phyloP scores from a whole-genome alignment of 1,140 invertebrate genomes.

The Gryllus bimaculatus region DNA sequence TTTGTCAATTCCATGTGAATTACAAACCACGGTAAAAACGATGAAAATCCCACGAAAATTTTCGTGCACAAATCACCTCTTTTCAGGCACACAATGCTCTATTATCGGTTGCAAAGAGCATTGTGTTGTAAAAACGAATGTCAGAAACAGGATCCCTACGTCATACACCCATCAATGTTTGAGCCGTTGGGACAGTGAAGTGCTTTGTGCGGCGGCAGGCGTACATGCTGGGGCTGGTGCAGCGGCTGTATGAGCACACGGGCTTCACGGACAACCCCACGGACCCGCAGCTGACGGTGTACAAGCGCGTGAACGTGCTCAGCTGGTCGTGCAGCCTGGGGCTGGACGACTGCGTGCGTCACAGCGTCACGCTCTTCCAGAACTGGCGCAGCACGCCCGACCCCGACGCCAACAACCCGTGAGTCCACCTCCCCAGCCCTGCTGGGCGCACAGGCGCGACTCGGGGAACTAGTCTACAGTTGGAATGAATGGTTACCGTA shows the following conservation, averaged over 20 bases:
- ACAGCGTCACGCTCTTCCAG: slow-evolving; percentile 54
- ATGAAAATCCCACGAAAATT: no score
- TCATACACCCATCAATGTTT: not conserved
- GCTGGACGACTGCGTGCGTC: slow-evolving; percentile 54
- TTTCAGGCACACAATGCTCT: no score
- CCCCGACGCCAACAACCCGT: slow-evolving; percentile 64
- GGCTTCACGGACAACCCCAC: slow-evolving; percentile 48
- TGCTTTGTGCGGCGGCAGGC: slow-evolving; percentile 38
- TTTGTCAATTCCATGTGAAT: no score
- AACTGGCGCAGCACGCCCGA: slow-evolving; percentile 58
- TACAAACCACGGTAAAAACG: no score
- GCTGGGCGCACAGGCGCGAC: no score
- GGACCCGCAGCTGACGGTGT: slow-evolving; percentile 39
- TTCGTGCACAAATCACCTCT: no score
- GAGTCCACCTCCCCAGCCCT: slow-evolving; percentile 32
- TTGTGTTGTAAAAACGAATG: no score
- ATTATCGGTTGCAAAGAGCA: no score
- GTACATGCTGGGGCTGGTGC: slow-evolving; percentile 52
- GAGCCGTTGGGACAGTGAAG: not conserved
- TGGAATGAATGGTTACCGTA: no score
- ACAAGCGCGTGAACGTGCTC: slow-evolving; percentile 59
- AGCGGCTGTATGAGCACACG: slow-evolving; percentile 52
- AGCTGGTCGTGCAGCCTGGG: slow-evolving; percentile 56
- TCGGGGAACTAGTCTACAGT: no score
- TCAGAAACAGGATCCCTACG: no score